A percentile compares a stretch with the other conserved stretches of the same genome.
These are phyloP conservation scores for Dendrocincla fuliginosa DNA, from an alignment of 2,797 vertebrate genomes.

Conservation along the genomic window DNA sequence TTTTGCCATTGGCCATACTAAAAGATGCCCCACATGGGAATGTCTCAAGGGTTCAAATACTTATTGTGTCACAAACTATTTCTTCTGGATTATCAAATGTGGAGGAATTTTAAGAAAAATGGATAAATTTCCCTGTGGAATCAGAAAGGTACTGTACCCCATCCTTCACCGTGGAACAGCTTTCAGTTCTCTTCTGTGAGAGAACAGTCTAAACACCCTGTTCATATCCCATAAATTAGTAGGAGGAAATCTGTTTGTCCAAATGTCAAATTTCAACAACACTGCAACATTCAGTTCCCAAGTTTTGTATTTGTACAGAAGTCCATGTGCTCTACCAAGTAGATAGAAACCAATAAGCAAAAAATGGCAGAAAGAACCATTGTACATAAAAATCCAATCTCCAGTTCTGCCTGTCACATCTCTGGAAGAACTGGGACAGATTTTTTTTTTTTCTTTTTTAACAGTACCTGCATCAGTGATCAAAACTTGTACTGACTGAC, in stretches of 20 bases:
- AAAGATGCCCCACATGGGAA: not conserved
- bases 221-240: not conserved
- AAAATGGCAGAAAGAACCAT: not conserved
- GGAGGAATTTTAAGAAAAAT: not conserved
- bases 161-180: not conserved
- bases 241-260: not conserved
- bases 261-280: not conserved
- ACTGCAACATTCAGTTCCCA: not conserved
- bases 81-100: not conserved
- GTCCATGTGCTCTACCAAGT: not conserved
- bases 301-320: not conserved
- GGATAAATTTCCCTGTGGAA: not conserved
- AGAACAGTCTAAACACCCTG: not conserved
- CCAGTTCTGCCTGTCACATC: not conserved
- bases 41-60: not conserved
- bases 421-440: not conserved
- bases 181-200: not conserved
- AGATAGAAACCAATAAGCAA: not conserved
- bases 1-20: not conserved
- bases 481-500: not conserved
- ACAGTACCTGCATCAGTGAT: not conserved
- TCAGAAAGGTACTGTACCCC: not conserved
- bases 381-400: not conserved
- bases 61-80: not conserved
- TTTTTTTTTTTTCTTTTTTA: not conserved